Percentiles rank a stretch among this genome's conserved stretches.
These are phyloP conservation scores for Elysia chlorotica DNA, from an alignment of 1,140 invertebrate species.

Conservation along the genomic window DNA sequence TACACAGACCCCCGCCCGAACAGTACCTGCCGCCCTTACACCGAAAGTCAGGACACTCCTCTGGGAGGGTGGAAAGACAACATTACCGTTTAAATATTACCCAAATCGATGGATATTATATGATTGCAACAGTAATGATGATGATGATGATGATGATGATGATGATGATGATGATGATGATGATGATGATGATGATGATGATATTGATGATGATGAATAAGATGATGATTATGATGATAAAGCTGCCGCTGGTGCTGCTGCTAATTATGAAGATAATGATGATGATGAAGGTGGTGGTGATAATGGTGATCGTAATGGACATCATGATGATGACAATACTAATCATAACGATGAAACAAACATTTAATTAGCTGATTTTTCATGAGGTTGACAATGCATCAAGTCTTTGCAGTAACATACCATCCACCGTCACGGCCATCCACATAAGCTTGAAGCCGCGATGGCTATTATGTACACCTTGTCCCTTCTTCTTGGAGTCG, in stretches of 20 bases:
- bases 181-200: not conserved
- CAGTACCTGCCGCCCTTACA: slow-evolving; percentile 39
- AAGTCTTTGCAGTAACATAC: not conserved
- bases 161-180: too few relatives aligned
- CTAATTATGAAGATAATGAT: not conserved
- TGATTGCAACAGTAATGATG: not conserved
- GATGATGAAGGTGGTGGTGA: not conserved
- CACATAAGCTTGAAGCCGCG: slow-evolving; percentile 13
- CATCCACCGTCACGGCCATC: slow-evolving; percentile 6
- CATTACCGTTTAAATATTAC: not conserved
- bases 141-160: too few relatives aligned
- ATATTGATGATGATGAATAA: not conserved
- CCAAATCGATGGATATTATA: not conserved
- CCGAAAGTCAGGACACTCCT: slow-evolving; percentile 29
- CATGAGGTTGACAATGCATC: not conserved
- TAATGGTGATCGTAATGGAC: not conserved
- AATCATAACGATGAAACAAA: not conserved
- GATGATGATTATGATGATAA: not conserved
- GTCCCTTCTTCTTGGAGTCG: too few relatives aligned
- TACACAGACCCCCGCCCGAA: slow-evolving; percentile 28
- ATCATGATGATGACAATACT: not conserved
- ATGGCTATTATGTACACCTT: not conserved
- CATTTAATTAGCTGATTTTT: not conserved
- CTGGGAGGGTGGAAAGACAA: not conserved
- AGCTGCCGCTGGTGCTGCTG: not conserved